Percentiles rank a stretch among this genome's conserved stretches.
phyloP scores from a whole-genome alignment of 2,888 invertebrate species.

The Vannuccia rotundouncinata region DNA sequence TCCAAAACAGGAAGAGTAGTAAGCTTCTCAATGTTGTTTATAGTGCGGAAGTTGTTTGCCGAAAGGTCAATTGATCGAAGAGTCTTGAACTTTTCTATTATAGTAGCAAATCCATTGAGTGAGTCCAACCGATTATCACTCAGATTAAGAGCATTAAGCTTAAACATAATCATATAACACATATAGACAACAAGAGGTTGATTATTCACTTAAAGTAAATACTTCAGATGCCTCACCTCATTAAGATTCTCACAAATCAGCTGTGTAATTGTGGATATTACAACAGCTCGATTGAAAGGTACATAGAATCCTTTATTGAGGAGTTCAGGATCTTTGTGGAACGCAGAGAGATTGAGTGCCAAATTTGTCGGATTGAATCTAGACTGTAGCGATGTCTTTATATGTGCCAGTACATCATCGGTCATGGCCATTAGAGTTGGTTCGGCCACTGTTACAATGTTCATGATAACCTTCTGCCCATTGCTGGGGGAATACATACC shows the following conservation, averaged over 20 bases:
- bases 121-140: slow-evolving; percentile 25
- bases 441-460: slow-evolving; percentile 7
- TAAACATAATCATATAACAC: not conserved
- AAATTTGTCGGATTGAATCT: not conserved
- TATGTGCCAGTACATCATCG: not conserved
- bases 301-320: not conserved
- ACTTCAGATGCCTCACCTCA: not conserved
- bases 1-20: not conserved
- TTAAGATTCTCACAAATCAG: slow-evolving; percentile 20
- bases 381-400: not conserved
- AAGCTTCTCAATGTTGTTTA: not conserved
- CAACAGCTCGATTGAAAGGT: slow-evolving; percentile 10
- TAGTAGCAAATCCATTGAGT: not conserved
- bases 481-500: not conserved
- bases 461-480: slow-evolving; percentile 7
- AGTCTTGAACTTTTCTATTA: slow-evolving; percentile 4
- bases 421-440: slow-evolving; percentile 7
- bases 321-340: slow-evolving; percentile 7
- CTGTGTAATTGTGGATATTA: not conserved
- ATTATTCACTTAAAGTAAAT: not conserved
- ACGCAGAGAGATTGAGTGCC: not conserved
- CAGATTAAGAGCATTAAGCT: not conserved
- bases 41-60: not conserved
- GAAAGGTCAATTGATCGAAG: not conserved
- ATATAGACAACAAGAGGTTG: not conserved